Evolutionary conservation across 2,797 vertebrate species (phyloP).

Genomic region (Sebastes kiyomatsui): DNA sequence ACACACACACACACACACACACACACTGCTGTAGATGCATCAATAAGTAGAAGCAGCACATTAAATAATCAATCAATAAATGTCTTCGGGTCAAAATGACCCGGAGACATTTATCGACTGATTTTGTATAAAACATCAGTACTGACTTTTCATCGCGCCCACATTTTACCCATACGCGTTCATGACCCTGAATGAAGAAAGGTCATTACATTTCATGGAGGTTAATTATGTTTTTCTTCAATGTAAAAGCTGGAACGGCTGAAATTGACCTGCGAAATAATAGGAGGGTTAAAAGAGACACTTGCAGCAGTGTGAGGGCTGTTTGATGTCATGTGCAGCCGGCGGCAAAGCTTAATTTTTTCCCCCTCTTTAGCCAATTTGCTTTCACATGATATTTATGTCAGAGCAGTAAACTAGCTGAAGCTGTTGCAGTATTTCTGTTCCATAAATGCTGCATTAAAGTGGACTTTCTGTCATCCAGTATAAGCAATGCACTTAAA

Average conservation of each 20-base stretch:
- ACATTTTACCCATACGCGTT: slow-evolving; percentile 21
- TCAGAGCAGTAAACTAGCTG: slow-evolving; percentile 27
- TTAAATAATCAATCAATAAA: slow-evolving; percentile 57
- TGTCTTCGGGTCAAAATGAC: slow-evolving; percentile 44
- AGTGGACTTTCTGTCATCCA: slow-evolving; percentile 16
- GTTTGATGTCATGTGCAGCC: slow-evolving; percentile 48
- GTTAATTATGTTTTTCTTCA: slow-evolving; percentile 48
- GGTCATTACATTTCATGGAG: slow-evolving; percentile 29
- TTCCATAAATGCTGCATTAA: slow-evolving; percentile 27
- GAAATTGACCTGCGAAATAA: slow-evolving; percentile 46
- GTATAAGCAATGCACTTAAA: slow-evolving; percentile 42
- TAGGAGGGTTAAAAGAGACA: slow-evolving; percentile 33
- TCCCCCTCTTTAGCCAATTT: slow-evolving; percentile 19
- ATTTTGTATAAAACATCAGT: slow-evolving; percentile 18
- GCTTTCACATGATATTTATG: slow-evolving; percentile 42
- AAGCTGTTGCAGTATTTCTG: slow-evolving; percentile 11
- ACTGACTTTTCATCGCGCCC: slow-evolving; percentile 24
- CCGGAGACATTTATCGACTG: slow-evolving; percentile 45
- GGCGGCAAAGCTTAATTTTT: slow-evolving; percentile 25
- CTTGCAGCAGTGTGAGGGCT: slow-evolving; percentile 9
- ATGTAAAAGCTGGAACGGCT: slow-evolving; percentile 28
- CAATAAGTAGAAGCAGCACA: slow-evolving; percentile 48
- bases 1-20: background rate
- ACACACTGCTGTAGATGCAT: slow-evolving; percentile 1
- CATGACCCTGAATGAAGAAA: slow-evolving; percentile 15